A percentile compares a stretch with the other conserved stretches of the same genome.
Conservation (phyloP, 2,113 vertebrate genomes). For the Antennarius striatus region DNA sequence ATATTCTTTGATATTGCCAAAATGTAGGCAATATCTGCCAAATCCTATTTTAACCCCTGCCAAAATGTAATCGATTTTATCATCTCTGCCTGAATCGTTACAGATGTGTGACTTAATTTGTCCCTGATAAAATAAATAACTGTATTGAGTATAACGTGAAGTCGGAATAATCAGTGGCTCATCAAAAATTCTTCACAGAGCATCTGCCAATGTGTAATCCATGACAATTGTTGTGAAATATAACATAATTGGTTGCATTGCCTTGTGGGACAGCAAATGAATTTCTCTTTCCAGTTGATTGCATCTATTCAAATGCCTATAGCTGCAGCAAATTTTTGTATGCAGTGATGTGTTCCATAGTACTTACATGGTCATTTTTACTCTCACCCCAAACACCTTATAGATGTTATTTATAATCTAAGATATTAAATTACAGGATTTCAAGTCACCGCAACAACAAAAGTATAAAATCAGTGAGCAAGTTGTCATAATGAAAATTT, state of each 20-base stretch:
- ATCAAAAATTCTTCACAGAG: slow-evolving; percentile 23
- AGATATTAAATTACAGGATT: too few relatives aligned
- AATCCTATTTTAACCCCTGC: too few relatives aligned
- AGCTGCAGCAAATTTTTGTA: slow-evolving; percentile 31
- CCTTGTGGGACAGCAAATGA: slow-evolving; percentile 22
- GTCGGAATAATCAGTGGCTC: background rate
- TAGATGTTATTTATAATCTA: too few relatives aligned
- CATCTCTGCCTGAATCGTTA: background rate
- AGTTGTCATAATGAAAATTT: background rate
- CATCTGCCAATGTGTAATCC: slow-evolving; percentile 8
- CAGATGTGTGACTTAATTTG: background rate
- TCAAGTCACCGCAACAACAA: background rate
- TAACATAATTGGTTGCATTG: slow-evolving; percentile 29
- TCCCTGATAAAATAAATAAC: background rate
- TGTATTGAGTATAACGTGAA: background rate
- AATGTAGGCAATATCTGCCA: too few relatives aligned
- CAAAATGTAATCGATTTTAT: background rate
- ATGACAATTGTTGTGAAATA: slow-evolving; percentile 21
- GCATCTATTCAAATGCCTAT: slow-evolving; percentile 27
- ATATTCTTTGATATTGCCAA: too few relatives aligned
- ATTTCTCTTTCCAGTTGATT: slow-evolving; percentile 27
- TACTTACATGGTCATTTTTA: background rate
- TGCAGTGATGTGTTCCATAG: slow-evolving; percentile 6
- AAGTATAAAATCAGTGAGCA: background rate
- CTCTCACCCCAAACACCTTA: background rate